phyloP scores from a whole-genome alignment of 1,140 invertebrate genomes.

The Drosophila sturtevanti region DNA sequence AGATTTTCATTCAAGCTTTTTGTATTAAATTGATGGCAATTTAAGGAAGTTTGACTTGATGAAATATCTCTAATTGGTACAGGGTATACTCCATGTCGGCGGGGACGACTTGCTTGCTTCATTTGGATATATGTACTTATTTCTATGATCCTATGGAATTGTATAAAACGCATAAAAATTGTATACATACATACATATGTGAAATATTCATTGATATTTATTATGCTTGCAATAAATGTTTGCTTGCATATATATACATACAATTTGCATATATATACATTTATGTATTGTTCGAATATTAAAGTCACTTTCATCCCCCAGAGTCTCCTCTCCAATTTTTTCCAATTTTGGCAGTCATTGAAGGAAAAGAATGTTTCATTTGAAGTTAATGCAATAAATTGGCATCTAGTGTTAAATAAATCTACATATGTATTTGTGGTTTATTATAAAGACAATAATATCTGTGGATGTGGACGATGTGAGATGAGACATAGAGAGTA shows the following conservation, averaged over 20 bases:
- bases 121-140: constrained; percentile 16
- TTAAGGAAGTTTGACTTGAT: too few relatives aligned
- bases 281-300: constrained; percentile 58
- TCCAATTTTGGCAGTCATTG: constrained; percentile 32
- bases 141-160: too few relatives aligned
- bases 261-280: too few relatives aligned
- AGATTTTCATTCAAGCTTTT: too few relatives aligned
- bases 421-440: constrained; percentile 53
- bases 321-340: not conserved
- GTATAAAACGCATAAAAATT: constrained; percentile 26
- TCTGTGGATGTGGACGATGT: not conserved
- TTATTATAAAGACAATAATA: not conserved
- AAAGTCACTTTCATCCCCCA: constrained; percentile 2
- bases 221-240: constrained; percentile 44
- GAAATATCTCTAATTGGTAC: too few relatives aligned
- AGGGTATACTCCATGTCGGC: too few relatives aligned
- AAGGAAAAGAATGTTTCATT: constrained; percentile 35
- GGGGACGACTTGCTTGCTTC: too few relatives aligned
- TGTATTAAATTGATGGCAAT: too few relatives aligned
- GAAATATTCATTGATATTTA: constrained; percentile 54
- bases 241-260: constrained; percentile 55
- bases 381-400: constrained; percentile 22
- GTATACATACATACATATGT: constrained; percentile 23
- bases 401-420: constrained; percentile 58
- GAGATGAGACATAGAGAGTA: not conserved